Evolutionary conservation across 2,113 vertebrate genomes (phyloP).

Genomic region (Stigmatopora argus): DNA sequence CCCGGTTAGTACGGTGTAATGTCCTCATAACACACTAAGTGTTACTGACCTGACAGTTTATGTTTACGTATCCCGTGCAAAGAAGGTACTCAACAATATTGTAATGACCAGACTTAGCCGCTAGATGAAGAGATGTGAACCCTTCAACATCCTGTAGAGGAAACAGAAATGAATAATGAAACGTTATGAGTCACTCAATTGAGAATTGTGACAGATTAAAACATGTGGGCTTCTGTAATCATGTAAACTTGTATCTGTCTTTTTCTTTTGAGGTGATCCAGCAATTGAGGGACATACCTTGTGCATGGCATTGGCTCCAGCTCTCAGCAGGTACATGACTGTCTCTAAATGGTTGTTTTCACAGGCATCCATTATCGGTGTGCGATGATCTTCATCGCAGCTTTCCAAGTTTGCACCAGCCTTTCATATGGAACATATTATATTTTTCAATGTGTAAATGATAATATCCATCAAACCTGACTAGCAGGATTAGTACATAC

Average conservation of each 20-base stretch:
- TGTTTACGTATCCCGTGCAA: constrained; percentile 79
- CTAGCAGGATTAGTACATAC: constrained; percentile 42
- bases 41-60: constrained; percentile 87
- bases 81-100: constrained; percentile 86
- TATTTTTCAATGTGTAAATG: neutral
- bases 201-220: neutral
- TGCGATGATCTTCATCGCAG: constrained; percentile 94
- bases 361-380: constrained; percentile 93
- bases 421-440: constrained; percentile 52
- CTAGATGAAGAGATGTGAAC: constrained; percentile 92
- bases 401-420: constrained; percentile 93
- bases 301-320: constrained; percentile 85
- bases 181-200: too few species aligned
- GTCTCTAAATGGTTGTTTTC: constrained; percentile 95
- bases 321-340: constrained; percentile 89
- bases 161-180: constrained; percentile 7
- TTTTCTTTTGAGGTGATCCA: neutral
- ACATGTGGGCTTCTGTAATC: neutral
- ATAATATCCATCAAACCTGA: neutral
- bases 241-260: neutral
- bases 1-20: too few species aligned
- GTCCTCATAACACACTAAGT: neutral
- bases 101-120: constrained; percentile 93
- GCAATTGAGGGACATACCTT: constrained; percentile 73
- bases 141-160: constrained; percentile 84